Conservation (phyloP, 2,888 invertebrate genomes). For the Eutolmus rufibarbis region DNA sequence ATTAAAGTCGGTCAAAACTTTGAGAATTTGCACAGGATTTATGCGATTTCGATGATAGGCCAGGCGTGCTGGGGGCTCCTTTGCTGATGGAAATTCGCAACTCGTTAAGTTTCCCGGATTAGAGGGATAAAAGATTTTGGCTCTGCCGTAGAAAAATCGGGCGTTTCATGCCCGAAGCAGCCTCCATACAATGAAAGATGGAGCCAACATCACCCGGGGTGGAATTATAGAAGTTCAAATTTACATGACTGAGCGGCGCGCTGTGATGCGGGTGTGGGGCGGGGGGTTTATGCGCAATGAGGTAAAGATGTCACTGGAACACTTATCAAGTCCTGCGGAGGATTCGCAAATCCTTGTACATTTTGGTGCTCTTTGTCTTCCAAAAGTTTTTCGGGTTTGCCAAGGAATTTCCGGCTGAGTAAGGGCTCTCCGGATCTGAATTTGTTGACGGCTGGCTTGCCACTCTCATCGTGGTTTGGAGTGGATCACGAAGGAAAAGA, state of each 20-base stretch:
- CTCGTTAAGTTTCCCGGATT: slow-evolving; percentile 16
- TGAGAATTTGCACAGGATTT: slow-evolving; percentile 27
- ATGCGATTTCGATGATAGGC: slow-evolving; percentile 25
- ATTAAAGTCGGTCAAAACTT: slow-evolving; percentile 40
- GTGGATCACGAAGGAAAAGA: not conserved
- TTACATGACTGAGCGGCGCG: not conserved
- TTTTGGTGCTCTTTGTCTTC: slow-evolving; percentile 2
- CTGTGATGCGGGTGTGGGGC: not conserved
- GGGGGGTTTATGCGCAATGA: not conserved
- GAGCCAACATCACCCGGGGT: not conserved
- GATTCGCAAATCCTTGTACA: slow-evolving; percentile 30
- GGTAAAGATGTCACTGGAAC: slow-evolving; percentile 36
- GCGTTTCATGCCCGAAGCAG: not conserved
- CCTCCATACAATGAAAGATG: not conserved
- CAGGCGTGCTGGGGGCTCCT: slow-evolving; percentile 3
- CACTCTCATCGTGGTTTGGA: not conserved
- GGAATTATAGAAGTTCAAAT: not conserved
- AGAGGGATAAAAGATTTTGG: slow-evolving; percentile 8
- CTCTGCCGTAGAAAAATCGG: not conserved
- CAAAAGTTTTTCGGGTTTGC: not conserved
- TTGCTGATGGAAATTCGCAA: slow-evolving; percentile 14
- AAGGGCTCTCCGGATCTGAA: not conserved
- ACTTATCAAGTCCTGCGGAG: slow-evolving; percentile 20
- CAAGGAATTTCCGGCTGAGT: not conserved
- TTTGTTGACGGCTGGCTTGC: not conserved